phyloP scores from a whole-genome alignment of 2,113 vertebrate genomes.

The Coturnix japonica region DNA sequence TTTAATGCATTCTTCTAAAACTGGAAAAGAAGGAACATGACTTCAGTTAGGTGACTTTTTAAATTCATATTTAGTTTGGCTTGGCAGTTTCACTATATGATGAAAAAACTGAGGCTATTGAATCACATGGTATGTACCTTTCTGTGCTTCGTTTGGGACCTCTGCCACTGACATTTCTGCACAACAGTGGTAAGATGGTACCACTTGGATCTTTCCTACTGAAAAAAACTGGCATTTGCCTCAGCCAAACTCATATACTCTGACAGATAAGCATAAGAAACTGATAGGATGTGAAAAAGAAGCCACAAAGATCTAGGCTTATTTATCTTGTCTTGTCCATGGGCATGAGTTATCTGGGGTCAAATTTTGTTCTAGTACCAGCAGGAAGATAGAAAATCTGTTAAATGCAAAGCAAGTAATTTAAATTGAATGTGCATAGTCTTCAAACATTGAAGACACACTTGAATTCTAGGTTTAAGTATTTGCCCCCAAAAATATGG shows the following conservation, averaged over 20 bases:
- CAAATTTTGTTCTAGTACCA: not conserved
- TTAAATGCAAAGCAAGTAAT: not conserved
- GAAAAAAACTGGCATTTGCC: not conserved
- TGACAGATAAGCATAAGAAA: not conserved
- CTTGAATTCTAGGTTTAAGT: not conserved
- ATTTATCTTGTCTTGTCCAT: not conserved
- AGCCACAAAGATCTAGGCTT: not conserved
- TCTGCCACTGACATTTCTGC: not conserved
- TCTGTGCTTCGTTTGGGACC: not conserved
- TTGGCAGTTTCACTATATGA: not conserved
- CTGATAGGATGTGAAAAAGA: not conserved
- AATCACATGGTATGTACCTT: not conserved
- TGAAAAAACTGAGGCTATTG: not conserved
- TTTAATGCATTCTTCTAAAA: slow-evolving; percentile 15
- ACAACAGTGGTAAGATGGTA: not conserved
- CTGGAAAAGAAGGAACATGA: slow-evolving; percentile 20
- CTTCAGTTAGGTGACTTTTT: slow-evolving; percentile 16
- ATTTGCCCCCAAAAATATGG: not conserved
- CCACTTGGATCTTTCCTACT: not conserved
- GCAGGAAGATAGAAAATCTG: not conserved
- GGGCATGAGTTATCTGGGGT: not conserved
- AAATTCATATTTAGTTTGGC: not conserved
- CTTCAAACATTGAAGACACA: not conserved
- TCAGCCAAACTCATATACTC: not conserved
- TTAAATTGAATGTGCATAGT: not conserved